Evolutionary conservation across 1,140 invertebrate genomes (phyloP).

Genomic region (Chymomyza costata): DNA sequence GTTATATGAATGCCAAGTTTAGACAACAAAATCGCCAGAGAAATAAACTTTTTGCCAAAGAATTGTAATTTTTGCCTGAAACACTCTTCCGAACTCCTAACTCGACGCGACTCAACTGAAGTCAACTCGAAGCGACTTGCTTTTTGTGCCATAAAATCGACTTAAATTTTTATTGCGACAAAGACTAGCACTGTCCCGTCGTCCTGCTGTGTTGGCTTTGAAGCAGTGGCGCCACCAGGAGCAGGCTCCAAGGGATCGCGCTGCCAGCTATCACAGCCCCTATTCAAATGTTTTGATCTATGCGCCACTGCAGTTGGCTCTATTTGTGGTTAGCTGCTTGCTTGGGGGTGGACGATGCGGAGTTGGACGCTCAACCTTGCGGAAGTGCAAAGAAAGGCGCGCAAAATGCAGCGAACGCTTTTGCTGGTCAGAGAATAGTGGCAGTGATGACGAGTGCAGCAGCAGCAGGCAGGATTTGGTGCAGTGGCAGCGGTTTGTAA

Average conservation of each 20-base stretch:
- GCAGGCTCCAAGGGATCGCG: too few species aligned
- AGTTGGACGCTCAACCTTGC: constrained; percentile 10
- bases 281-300: too few species aligned
- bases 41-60: constrained; percentile 46
- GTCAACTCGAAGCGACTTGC: constrained; percentile 16
- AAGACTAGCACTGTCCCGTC: constrained; percentile 42
- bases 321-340: too few species aligned
- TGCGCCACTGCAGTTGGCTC: too few species aligned
- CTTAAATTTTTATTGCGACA: constrained; percentile 66
- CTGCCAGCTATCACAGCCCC: too few species aligned
- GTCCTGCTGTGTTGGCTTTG: too few species aligned
- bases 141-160: constrained; percentile 60
- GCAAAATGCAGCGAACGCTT: constrained; percentile 37
- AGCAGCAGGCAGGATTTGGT: not conserved
- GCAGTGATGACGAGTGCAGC: too few species aligned
- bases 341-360: too few species aligned
- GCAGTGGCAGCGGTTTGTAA: constrained; percentile 30
- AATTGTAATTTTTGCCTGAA: constrained; percentile 36
- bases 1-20: constrained; percentile 53
- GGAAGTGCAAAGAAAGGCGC: constrained; percentile 40
- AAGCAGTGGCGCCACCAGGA: too few species aligned
- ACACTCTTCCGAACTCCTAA: constrained; percentile 6
- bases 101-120: constrained; percentile 20
- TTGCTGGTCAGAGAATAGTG: constrained; percentile 1
- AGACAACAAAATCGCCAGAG: constrained; percentile 64